These are phyloP conservation scores for Epizoanthus illoricatus DNA, from an alignment of 92 coral and sea anemone genomes.

Conservation along the genomic window DNA sequence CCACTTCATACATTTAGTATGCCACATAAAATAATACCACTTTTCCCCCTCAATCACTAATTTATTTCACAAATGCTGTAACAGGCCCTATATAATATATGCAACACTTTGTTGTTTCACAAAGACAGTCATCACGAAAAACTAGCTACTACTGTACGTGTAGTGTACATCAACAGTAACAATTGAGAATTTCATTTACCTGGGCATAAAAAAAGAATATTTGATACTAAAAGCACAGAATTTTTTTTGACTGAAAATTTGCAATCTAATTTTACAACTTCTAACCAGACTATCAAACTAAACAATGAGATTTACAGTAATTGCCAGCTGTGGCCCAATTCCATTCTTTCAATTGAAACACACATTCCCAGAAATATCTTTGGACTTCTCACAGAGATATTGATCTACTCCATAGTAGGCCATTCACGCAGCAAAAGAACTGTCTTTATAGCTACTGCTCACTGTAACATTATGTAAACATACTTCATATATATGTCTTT, in stretches of 20 bases:
- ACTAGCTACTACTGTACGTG: neutral
- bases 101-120: neutral
- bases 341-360: conserved; percentile 2
- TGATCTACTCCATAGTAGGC: neutral
- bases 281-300: neutral
- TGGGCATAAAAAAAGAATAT: neutral
- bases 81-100: neutral
- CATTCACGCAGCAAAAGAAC: conserved; percentile 22
- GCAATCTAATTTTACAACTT: neutral
- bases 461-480: no score
- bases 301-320: conserved; percentile 6
- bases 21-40: neutral
- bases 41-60: conserved; percentile 12
- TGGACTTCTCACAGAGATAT: neutral
- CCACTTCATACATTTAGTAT: no score
- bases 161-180: neutral
- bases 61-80: conserved; percentile 12
- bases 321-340: conserved; percentile 6
- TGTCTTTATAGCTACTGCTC: neutral
- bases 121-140: neutral
- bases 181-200: neutral
- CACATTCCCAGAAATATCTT: neutral
- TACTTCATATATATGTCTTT: no score
- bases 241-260: neutral
- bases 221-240: neutral